Evolutionary conservation across 2,797 vertebrate genomes (phyloP).

Genomic region (Diplodus puntazzo): DNA sequence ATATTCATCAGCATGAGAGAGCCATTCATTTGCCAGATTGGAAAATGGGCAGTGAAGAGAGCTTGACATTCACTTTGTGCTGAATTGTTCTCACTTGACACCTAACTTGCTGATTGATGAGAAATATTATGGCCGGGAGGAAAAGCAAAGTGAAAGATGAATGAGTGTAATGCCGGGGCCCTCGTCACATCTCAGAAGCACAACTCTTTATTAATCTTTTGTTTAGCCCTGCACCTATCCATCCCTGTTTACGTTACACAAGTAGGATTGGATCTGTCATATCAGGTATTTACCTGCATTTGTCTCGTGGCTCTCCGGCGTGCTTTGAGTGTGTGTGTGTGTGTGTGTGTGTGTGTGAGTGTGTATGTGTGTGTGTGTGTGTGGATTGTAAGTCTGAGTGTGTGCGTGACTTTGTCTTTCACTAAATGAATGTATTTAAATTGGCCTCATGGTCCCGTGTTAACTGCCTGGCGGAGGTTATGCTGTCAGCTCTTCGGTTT

Average conservation of each 20-base stretch:
- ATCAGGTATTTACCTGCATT: conserved; percentile 84
- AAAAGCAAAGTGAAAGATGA: conserved; percentile 86
- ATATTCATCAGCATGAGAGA: conserved; percentile 88
- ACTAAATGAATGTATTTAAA: conserved; percentile 45
- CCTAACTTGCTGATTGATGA: conserved; percentile 89
- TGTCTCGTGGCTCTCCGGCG: conserved; percentile 76
- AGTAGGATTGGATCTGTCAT: conserved; percentile 87
- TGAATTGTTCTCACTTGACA: conserved; percentile 85
- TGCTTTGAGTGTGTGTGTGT: conserved; percentile 53
- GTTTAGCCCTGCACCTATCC: conserved; percentile 79
- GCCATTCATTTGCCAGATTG: conserved; percentile 86
- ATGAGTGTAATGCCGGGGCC: conserved; percentile 80
- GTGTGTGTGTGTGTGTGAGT: conserved; percentile 40
- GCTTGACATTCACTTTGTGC: conserved; percentile 83
- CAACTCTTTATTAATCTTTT: conserved; percentile 88
- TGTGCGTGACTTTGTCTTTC: neutral
- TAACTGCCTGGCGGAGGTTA: conserved; percentile 30
- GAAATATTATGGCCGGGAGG: conserved; percentile 84
- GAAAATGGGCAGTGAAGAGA: conserved; percentile 76
- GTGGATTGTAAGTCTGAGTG: too few species aligned
- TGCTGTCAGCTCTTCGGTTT: neutral
- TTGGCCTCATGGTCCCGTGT: conserved; percentile 4
- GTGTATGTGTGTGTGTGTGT: conserved; percentile 46
- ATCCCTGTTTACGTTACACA: conserved; percentile 84
- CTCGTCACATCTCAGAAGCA: conserved; percentile 83